Percentiles rank a stretch among this genome's conserved stretches.
Evolutionary conservation across 2,113 vertebrate genomes (phyloP).

Genomic region (Salvelinus alpinus): DNA sequence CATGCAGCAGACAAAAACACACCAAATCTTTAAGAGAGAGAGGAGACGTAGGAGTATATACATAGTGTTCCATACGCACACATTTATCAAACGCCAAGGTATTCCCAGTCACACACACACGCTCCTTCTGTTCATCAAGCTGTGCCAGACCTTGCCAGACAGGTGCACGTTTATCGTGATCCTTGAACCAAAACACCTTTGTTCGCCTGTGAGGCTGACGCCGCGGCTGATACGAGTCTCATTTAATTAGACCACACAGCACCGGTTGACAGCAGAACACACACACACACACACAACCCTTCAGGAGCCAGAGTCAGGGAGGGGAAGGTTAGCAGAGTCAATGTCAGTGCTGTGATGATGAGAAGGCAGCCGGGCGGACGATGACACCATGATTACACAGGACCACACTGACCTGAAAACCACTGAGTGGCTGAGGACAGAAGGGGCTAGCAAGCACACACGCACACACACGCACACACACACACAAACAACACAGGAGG

Average conservation of each 20-base stretch:
- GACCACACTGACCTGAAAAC: conserved; percentile 53
- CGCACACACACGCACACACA: conserved; percentile 13
- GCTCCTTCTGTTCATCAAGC: not conserved
- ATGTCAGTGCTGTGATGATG: conserved; percentile 59
- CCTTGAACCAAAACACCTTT: conserved; percentile 41
- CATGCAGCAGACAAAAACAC: not conserved
- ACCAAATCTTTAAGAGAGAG: not conserved
- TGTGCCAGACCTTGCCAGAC: not conserved
- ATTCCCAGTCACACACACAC: not conserved
- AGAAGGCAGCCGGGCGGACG: conserved; percentile 35
- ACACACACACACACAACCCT: conserved; percentile 2
- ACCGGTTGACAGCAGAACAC: conserved; percentile 18
- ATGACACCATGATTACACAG: conserved; percentile 59
- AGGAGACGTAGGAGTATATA: not conserved
- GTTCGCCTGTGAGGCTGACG: conserved; percentile 6
- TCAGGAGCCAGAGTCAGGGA: not conserved
- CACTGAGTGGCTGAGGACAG: not conserved
- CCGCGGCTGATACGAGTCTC: not conserved
- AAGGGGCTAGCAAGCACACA: not conserved
- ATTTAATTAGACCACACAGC: conserved; percentile 32
- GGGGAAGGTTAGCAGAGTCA: conserved; percentile 29
- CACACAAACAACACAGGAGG: too few relatives aligned
- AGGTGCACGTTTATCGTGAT: conserved; percentile 2
- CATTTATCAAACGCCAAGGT: not conserved
- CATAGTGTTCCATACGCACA: conserved; percentile 1